These are phyloP conservation scores for Melospiza georgiana DNA, from an alignment of 2,113 vertebrate species.

Conservation along the genomic window DNA sequence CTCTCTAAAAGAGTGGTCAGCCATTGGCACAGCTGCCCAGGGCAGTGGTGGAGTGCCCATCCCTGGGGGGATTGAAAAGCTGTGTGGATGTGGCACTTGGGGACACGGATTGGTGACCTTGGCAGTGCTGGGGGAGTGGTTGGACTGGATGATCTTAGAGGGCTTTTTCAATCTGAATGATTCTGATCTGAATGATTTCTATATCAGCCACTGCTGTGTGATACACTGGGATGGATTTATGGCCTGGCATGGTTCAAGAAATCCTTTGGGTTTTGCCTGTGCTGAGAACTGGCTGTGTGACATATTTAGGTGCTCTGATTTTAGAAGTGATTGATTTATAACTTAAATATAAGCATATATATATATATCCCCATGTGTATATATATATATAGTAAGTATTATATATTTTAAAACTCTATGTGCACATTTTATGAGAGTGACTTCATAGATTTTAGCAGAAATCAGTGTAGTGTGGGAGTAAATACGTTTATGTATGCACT, in stretches of 20 bases:
- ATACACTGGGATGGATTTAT: neutral
- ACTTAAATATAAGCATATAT: neutral
- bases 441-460: neutral
- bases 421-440: neutral
- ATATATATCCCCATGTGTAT: neutral
- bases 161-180: neutral
- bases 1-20: neutral
- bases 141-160: neutral
- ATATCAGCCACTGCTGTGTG: neutral
- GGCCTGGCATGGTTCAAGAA: neutral
- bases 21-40: neutral
- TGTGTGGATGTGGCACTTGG: neutral
- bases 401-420: neutral
- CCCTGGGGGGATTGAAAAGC: neutral
- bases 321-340: neutral
- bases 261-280: neutral
- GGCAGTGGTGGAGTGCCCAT: neutral
- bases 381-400: neutral
- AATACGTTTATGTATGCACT: neutral
- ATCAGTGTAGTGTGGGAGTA: neutral
- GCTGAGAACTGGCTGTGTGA: no score
- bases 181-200: neutral
- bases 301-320: neutral
- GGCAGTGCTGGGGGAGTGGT: neutral
- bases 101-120: fast-evolving